A percentile compares a stretch with the other conserved stretches of the same genome.
phyloP scores from a whole-genome alignment of 2,797 vertebrate species.

The Hydrophis major region DNA sequence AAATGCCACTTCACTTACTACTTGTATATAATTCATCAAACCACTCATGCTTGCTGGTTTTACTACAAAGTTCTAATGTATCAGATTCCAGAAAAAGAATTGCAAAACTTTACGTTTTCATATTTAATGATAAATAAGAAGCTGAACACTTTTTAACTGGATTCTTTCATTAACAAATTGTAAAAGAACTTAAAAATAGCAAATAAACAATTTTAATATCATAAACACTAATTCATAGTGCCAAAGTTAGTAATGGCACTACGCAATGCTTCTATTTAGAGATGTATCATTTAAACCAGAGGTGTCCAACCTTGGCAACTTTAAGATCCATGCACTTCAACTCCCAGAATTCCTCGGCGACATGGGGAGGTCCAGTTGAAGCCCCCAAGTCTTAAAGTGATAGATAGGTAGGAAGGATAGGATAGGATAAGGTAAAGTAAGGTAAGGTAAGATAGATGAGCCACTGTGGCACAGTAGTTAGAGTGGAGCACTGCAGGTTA shows the following conservation, averaged over 20 bases:
- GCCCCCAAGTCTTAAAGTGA: no score
- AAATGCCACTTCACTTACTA: neutral
- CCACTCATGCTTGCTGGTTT: neutral
- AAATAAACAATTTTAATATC: neutral
- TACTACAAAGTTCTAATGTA: neutral
- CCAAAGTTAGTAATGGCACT: neutral
- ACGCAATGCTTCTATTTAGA: neutral
- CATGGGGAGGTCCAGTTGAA: no score
- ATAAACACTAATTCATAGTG: neutral
- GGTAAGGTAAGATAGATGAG: no score
- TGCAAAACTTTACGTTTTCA: neutral
- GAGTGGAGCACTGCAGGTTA: no score
- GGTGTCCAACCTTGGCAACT: neutral
- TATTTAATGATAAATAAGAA: neutral
- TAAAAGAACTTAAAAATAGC: neutral
- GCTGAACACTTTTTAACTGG: neutral
- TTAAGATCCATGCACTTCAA: no score
- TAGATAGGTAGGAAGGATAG: no score
- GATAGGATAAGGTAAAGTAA: no score
- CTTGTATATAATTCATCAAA: constrained; percentile 29
- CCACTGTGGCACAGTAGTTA: no score
- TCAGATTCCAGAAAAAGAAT: neutral
- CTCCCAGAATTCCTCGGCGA: neutral
- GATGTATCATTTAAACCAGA: neutral
- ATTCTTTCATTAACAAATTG: neutral